Evolutionary conservation across 2,797 vertebrate genomes (phyloP), one percentile per base, ranked within the genome.

Genomic region (Lepilemur ruficaudatus): DNA sequence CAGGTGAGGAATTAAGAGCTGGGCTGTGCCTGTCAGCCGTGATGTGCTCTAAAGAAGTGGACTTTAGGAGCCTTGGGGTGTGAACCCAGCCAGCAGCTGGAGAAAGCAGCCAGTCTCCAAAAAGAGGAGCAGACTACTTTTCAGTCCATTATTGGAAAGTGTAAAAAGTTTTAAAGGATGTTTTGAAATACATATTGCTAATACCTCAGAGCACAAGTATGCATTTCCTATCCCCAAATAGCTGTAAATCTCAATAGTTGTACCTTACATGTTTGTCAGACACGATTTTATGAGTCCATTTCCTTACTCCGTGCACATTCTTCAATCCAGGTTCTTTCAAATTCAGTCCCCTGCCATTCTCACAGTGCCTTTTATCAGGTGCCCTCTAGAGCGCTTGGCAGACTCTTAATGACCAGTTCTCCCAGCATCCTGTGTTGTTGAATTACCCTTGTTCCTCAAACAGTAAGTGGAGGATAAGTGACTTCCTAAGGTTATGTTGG

Each of bases 241-340:
- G 84, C 80, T 89, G 59, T 79, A 93, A 67, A 78, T 82, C 73
- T 91, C 89, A 61, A 55, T 63, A 73, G 92, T 59, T 75, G 52
- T 76, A 22, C n/a, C 28, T 92, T 72, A 41, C 41, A 17, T 76
- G 57, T 86, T 95, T 92, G 80, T 92, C 81, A 76, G 76, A 70
- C 85, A 57, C 48, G 65, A 89, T 81, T 79, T 94, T 80, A 59
- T 69, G 38, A 92, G 75, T 80, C 69, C 43, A 41, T 83, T 97
- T 86, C 46, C 78, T 95, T 4, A 78, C 6, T 35, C 65, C 0
- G 4, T 48, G 50, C 1, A 41, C 20, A 41, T 32, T 82, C 69
- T 94, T 88, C 76, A 82, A 50, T 82, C 69, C 89, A 72, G 9
- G 23, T 43, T 61, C 93, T 81, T 93, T 96, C n/a, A 69, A 18